phyloP scores from a whole-genome alignment of 2,113 vertebrate species.

The Bolborhynchus lineola region DNA sequence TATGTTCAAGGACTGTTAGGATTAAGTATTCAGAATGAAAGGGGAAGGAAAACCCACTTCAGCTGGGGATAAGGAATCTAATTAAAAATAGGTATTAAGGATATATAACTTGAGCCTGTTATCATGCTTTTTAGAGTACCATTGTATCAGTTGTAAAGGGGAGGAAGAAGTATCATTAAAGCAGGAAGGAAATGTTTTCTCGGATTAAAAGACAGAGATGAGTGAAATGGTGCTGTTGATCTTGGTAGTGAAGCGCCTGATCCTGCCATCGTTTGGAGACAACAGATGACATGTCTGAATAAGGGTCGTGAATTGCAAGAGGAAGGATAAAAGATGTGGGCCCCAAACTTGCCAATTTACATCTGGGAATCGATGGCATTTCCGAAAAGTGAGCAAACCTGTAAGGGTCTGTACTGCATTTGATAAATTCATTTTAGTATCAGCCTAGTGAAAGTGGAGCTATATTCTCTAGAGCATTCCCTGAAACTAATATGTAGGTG shows the following conservation, averaged over 20 bases:
- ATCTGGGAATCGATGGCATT: not conserved
- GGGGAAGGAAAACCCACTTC: conserved; percentile 69
- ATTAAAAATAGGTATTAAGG: conserved; percentile 69
- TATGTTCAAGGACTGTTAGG: conserved; percentile 73
- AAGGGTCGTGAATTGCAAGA: not conserved
- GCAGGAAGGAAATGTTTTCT: conserved; percentile 36
- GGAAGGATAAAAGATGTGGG: not conserved
- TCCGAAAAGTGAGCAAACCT: not conserved
- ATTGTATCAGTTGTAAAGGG: conserved; percentile 13
- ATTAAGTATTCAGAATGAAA: conserved; percentile 76
- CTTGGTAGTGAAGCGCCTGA: not conserved
- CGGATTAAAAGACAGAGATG: not conserved
- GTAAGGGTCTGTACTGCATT: not conserved
- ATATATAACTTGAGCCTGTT: conserved; percentile 33
- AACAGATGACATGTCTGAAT: not conserved
- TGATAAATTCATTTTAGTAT: not conserved
- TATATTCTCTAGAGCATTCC: not conserved
- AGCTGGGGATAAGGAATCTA: conserved; percentile 69
- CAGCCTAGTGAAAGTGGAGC: not conserved
- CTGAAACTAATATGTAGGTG: not conserved
- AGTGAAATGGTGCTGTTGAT: not conserved
- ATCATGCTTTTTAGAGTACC: conserved; percentile 38
- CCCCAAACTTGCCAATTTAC: not conserved
- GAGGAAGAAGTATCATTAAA: conserved; percentile 4
- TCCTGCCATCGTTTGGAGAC: not conserved